These are phyloP conservation scores for Gymnocypris eckloni DNA, from an alignment of 2,797 vertebrate genomes.

Conservation along the genomic window DNA sequence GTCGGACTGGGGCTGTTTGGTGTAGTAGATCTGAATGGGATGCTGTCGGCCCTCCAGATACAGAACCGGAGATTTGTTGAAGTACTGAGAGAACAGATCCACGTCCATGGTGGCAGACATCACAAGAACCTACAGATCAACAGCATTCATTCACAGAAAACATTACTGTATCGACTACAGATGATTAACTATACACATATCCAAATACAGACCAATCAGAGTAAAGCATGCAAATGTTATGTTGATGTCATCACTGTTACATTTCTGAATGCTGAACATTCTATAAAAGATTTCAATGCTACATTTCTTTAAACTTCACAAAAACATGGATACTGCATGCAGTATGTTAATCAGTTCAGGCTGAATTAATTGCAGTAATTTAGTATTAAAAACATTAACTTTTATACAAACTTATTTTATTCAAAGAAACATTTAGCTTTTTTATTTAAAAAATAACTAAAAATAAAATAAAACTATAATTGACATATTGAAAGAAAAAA, in stretches of 20 bases:
- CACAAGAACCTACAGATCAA: slow-evolving; percentile 83
- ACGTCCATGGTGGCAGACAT: slow-evolving; percentile 99
- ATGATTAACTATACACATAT: no score
- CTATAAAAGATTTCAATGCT: background rate
- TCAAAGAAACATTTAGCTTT: background rate
- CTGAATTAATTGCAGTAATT: background rate
- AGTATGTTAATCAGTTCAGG: background rate
- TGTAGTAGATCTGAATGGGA: slow-evolving; percentile 94
- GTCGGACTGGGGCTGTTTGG: slow-evolving; percentile 91
- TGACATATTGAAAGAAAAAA: background rate
- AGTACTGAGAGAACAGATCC: slow-evolving; percentile 95
- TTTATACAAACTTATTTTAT: background rate
- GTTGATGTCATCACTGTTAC: background rate
- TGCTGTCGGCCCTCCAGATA: slow-evolving; percentile 97
- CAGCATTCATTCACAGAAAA: background rate
- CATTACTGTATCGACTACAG: background rate
- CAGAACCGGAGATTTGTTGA: slow-evolving; percentile 91
- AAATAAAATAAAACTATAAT: background rate
- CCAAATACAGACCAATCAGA: background rate
- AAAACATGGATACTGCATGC: background rate
- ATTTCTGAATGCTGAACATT: background rate
- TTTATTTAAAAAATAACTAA: background rate
- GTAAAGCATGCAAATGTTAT: background rate
- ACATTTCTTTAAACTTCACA: background rate
- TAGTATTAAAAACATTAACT: background rate